Evolutionary conservation across 2,888 invertebrate species (phyloP).

Genomic region (Leptogaster cylindrica): DNA sequence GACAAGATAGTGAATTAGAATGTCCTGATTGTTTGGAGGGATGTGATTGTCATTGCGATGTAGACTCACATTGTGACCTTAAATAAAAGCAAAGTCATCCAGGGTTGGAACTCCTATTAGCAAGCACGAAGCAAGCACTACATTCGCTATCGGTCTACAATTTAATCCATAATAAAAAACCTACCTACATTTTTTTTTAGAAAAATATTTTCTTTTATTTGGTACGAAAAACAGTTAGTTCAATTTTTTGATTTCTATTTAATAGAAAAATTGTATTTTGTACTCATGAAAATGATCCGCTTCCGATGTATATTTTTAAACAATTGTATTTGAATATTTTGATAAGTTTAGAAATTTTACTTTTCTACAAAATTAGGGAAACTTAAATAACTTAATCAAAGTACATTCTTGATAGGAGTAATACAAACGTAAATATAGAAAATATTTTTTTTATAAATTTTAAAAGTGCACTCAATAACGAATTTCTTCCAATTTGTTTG

Average conservation of each 20-base stretch:
- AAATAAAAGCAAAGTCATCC: conserved; percentile 42
- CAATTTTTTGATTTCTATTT: not conserved
- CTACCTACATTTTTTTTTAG: conserved; percentile 31
- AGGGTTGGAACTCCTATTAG: conserved; percentile 20
- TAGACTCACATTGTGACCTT: conserved; percentile 48
- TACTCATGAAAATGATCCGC: conserved; percentile 23
- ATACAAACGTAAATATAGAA: conserved; percentile 5
- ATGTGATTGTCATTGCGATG: conserved; percentile 62
- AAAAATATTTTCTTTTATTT: not conserved
- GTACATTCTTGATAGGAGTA: conserved; percentile 17
- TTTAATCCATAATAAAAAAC: conserved; percentile 22
- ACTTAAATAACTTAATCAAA: conserved; percentile 19
- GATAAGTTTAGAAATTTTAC: conserved; percentile 38
- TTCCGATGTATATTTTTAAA: conserved; percentile 31
- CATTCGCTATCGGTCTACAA: conserved; percentile 16
- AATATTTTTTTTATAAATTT: conserved; percentile 32
- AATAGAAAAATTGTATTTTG: conserved; percentile 30
- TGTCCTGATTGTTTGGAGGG: conserved; percentile 62
- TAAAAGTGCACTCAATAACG: conserved; percentile 33
- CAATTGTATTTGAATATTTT: conserved; percentile 22
- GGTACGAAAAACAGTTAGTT: not conserved
- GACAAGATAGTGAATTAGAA: conserved; percentile 63
- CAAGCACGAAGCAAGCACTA: conserved; percentile 12
- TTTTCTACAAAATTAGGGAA: conserved; percentile 33
- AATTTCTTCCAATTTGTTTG: conserved; percentile 25